Evolutionary conservation across 2,888 invertebrate genomes (phyloP).

Genomic region (Scaptodrosophila latifasciaeformis): DNA sequence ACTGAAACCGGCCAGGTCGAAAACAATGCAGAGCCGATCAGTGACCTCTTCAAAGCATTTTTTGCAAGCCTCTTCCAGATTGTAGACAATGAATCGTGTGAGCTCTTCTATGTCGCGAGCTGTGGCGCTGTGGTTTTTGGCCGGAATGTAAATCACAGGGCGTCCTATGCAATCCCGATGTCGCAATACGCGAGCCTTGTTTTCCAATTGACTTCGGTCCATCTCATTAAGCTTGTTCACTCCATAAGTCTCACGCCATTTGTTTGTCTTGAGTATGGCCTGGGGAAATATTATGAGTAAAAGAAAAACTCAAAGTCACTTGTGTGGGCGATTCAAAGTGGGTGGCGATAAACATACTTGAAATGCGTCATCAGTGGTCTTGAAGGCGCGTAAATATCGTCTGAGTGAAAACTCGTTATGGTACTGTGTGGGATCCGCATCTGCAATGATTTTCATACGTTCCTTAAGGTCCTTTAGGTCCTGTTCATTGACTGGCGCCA

Average conservation of each 20-base stretch:
- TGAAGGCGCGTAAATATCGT: conserved; percentile 84
- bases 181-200: conserved; percentile 82
- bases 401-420: conserved; percentile 84
- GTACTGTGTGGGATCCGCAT: conserved; percentile 84
- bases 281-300: conserved; percentile 68
- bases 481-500: conserved; percentile 78
- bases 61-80: conserved; percentile 84
- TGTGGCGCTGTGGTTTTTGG: conserved; percentile 82
- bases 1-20: conserved; percentile 84
- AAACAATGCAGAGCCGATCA: conserved; percentile 87
- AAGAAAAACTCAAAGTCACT: conserved; percentile 1
- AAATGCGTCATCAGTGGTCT: conserved; percentile 83
- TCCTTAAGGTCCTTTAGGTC: conserved; percentile 82
- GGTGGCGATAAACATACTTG: conserved; percentile 77
- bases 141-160: conserved; percentile 86
- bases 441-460: conserved; percentile 83
- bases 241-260: conserved; percentile 85
- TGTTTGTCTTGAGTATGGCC: conserved; percentile 86
- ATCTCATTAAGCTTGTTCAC: conserved; percentile 78
- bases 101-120: conserved; percentile 85
- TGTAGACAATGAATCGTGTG: conserved; percentile 83
- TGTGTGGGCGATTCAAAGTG: neutral
- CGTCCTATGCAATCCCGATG: conserved; percentile 84
- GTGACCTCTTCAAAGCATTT: conserved; percentile 87
- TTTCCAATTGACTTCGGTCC: conserved; percentile 78